Percentiles rank a stretch among this genome's conserved stretches.
Evolutionary conservation across 1,140 invertebrate species (phyloP).

Genomic region (Pygmarrhopalites habei): DNA sequence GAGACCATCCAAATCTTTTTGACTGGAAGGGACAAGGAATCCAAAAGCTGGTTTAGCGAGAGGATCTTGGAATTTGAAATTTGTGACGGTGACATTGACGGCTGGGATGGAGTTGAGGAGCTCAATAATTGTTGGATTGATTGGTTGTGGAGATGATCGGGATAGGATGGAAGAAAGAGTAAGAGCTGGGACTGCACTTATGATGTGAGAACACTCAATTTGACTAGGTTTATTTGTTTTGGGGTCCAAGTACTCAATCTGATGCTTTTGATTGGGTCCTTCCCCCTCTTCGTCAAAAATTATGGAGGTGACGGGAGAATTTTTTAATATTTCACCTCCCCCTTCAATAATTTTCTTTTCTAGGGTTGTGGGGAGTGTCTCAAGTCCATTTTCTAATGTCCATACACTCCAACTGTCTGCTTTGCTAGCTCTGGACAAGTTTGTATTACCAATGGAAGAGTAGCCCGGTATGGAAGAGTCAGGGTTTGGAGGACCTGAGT

Average conservation of each 20-base stretch:
- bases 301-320: constrained; percentile 17
- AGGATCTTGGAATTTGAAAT: constrained; percentile 59
- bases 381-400: constrained; percentile 66
- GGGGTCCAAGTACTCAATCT: constrained; percentile 44
- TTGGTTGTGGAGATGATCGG: constrained; percentile 49
- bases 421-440: constrained; percentile 47
- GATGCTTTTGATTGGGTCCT: constrained; percentile 54
- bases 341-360: constrained; percentile 41
- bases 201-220: constrained; percentile 50
- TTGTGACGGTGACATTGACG: constrained; percentile 72
- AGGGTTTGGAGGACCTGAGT: too few species aligned
- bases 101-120: constrained; percentile 57
- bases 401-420: constrained; percentile 74
- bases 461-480: too few species aligned
- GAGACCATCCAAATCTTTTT: constrained; percentile 16
- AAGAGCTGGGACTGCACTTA: constrained; percentile 60
- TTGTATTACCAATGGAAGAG: constrained; percentile 17
- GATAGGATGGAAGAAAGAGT: constrained; percentile 54
- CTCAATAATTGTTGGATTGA: constrained; percentile 45
- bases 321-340: constrained; percentile 39
- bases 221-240: neutral
- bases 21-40: too few species aligned
- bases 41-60: constrained; percentile 49
- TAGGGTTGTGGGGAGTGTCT: constrained; percentile 61
- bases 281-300: constrained; percentile 50